Evolutionary conservation across 2,113 vertebrate genomes (phyloP).

Genomic region (Pseudonaja textilis): DNA sequence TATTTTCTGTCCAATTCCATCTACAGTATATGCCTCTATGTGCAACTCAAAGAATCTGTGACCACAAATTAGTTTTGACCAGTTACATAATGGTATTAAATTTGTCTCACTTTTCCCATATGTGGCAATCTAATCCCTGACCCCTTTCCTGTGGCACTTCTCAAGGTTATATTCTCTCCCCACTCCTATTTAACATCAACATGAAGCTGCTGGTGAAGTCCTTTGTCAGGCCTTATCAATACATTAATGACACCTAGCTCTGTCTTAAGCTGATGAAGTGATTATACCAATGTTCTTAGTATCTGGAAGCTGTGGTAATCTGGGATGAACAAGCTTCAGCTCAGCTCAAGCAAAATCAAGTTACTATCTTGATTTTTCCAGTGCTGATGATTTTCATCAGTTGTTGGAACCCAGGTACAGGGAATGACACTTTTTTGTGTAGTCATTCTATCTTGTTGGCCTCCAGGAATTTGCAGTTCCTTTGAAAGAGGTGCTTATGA

Average conservation of each 20-base stretch:
- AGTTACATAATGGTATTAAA: neutral
- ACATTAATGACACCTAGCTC: neutral
- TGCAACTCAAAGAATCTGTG: neutral
- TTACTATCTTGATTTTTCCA: neutral
- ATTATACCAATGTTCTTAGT: neutral
- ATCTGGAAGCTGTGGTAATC: neutral
- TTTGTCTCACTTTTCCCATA: neutral
- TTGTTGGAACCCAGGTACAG: neutral
- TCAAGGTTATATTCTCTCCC: neutral
- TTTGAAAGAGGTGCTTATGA: neutral
- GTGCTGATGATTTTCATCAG: neutral
- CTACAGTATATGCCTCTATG: neutral
- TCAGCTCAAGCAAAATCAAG: neutral
- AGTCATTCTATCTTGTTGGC: neutral
- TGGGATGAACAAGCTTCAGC: neutral
- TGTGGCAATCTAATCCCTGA: neutral
- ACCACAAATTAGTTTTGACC: neutral
- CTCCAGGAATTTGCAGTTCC: neutral
- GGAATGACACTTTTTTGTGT: neutral
- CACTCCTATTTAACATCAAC: neutral
- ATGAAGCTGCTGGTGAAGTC: neutral
- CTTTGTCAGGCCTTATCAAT: neutral
- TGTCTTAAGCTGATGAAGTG: neutral
- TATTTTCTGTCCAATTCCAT: constrained; percentile 6
- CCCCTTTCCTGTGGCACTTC: neutral